Evolutionary conservation across 2,113 vertebrate genomes (phyloP).

Genomic region (Dipodomys merriami): DNA sequence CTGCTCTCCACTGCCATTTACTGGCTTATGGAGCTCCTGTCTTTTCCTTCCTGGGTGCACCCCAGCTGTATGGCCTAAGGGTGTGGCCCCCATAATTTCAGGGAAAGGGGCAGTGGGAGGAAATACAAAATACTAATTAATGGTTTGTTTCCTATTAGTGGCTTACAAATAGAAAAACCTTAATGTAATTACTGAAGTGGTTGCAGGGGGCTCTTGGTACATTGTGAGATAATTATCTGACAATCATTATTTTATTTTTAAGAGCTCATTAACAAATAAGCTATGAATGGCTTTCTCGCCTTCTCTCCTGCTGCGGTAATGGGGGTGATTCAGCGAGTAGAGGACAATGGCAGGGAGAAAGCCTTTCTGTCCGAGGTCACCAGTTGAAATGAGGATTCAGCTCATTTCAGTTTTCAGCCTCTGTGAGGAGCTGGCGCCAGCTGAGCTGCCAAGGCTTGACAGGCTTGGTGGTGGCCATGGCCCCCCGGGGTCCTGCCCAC

Average conservation of each 20-base stretch:
- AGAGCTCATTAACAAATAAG: slow-evolving; percentile 73
- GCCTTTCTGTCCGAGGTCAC: slow-evolving; percentile 37
- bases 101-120: slow-evolving; percentile 36
- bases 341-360: slow-evolving; percentile 19
- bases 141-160: slow-evolving; percentile 74
- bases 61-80: not conserved
- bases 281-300: slow-evolving; percentile 48
- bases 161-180: slow-evolving; percentile 71
- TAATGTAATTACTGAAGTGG: slow-evolving; percentile 76
- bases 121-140: slow-evolving; percentile 75
- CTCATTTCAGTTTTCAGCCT: slow-evolving; percentile 19
- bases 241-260: slow-evolving; percentile 75
- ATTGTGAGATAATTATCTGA: slow-evolving; percentile 73
- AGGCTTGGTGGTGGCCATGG: slow-evolving; percentile 20
- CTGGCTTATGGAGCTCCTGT: not conserved
- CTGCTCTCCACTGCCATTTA: not conserved
- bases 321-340: slow-evolving; percentile 20
- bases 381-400: slow-evolving; percentile 54
- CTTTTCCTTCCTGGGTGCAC: not conserved
- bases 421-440: not conserved
- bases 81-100: slow-evolving; percentile 31
- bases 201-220: slow-evolving; percentile 72
- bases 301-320: slow-evolving; percentile 27
- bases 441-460: not conserved
- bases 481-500: not conserved